Base-by-base conservation (phyloP, 2,113 vertebrate species). In the Macheiramphus alcinus region DNA sequence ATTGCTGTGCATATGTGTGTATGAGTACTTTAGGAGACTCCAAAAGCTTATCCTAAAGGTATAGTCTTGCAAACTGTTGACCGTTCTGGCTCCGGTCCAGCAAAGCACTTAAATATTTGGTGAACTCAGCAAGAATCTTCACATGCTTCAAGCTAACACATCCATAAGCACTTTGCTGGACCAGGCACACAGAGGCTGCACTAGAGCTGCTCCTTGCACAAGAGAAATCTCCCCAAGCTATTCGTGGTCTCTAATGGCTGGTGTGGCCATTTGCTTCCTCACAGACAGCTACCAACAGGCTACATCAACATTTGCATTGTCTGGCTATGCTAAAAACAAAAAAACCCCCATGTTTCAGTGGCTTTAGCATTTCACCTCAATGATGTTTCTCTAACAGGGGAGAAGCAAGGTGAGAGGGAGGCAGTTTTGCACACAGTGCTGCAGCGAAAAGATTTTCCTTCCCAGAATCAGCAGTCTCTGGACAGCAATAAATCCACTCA, bases 31-130 rank as follows among this genome's bases (percentile, higher is more conserved):
- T 34, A 63, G 65, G 20, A 89, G 48, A 56, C 68, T 91, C 36
- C 66, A 67, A 87, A 95, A 91, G 43, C 61, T 94, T 89, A 61
- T 92, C 80, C 52, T 81, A 65, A 92, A 87, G 72, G 86, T 91
- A 9, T 16, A 82, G 56, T 58, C 68, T 95, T 94, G 56, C 56
- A 72, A 81, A 67, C 16, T 38, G 36, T 70, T 92, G 83, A 61
- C 61, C 73, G 36, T 68, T 93, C 83, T 97, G 94, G 91, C 86
- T 91, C 52, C 18, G 31, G 43, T 79, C 91, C 83, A 92, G 73
- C 53, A 94, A 91, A 96, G 48, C 83, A 95, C 86, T 94, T 93
- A 87, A 89, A 72, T 52, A 75, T 94, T 89, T 85, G 61, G 36
- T 85, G 76, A 89, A 75, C 80, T 94, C 91, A 45, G 42, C 65